A percentile compares a stretch with the other conserved stretches of the same genome.
Evolutionary conservation across 2,113 vertebrate genomes (phyloP).

Genomic region (Cheilinus undulatus): DNA sequence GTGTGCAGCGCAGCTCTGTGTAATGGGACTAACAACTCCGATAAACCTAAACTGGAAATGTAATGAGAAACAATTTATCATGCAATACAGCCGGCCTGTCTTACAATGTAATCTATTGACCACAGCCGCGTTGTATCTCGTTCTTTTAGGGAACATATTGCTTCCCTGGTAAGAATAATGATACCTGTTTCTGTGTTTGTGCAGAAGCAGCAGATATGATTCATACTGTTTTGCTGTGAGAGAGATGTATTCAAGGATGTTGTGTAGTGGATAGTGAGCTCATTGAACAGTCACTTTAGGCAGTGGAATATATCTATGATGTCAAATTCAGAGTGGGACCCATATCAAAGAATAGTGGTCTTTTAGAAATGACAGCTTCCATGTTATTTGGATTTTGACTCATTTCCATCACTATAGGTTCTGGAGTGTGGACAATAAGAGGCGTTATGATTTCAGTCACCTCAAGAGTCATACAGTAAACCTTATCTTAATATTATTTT

Average conservation of each 20-base stretch:
- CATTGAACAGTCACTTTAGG: slow-evolving; percentile 6
- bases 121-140: slow-evolving; percentile 37
- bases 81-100: slow-evolving; percentile 43
- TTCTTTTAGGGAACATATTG: slow-evolving; percentile 42
- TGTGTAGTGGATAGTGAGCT: slow-evolving; percentile 8
- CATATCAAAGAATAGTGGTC: slow-evolving; percentile 1
- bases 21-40: slow-evolving; percentile 49
- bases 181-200: slow-evolving; percentile 42
- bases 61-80: slow-evolving; percentile 74
- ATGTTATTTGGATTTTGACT: slow-evolving; percentile 1
- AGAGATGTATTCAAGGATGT: slow-evolving; percentile 39
- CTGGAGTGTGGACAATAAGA: neutral
- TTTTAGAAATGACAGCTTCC: slow-evolving; percentile 5
- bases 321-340: slow-evolving; percentile 13
- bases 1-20: slow-evolving; percentile 37
- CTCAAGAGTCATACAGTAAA: neutral
- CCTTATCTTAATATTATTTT: neutral
- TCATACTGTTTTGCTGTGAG: slow-evolving; percentile 10
- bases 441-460: neutral
- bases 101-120: slow-evolving; percentile 44
- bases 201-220: slow-evolving; percentile 24
- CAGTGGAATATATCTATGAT: slow-evolving; percentile 17
- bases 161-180: slow-evolving; percentile 47
- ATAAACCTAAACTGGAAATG: slow-evolving; percentile 56
- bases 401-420: slow-evolving; percentile 16